Percentiles rank a stretch among this genome's conserved stretches.
phyloP scores from a whole-genome alignment of 2,797 vertebrate species.

The Tadarida brasiliensis region DNA sequence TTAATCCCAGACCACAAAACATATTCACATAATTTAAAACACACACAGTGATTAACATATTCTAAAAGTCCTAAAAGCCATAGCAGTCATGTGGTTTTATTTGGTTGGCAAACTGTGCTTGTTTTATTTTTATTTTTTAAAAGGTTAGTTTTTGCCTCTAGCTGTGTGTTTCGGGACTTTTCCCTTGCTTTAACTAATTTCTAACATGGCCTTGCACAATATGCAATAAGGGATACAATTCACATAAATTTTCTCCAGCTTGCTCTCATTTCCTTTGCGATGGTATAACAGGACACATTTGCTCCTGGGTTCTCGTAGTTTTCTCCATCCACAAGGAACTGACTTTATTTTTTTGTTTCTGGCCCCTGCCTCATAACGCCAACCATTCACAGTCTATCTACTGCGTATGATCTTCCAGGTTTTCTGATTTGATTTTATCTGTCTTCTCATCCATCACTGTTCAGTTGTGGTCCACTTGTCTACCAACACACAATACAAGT shows the following conservation, averaged over 20 bases:
- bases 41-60: slow-evolving; percentile 15
- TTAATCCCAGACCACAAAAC: slow-evolving; percentile 52
- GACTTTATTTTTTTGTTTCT: background rate
- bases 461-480: background rate
- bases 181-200: background rate
- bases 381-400: background rate
- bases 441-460: background rate
- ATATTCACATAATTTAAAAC: slow-evolving; percentile 32
- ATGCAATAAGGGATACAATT: background rate
- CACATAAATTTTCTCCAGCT: background rate
- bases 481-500: background rate
- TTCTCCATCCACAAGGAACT: background rate
- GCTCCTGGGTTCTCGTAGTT: background rate
- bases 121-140: slow-evolving; percentile 59
- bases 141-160: background rate
- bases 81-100: background rate
- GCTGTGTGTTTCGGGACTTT: slow-evolving; percentile 24
- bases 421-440: background rate
- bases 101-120: background rate
- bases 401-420: background rate
- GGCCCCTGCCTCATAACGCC: background rate
- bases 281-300: background rate
- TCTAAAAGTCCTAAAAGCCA: slow-evolving; percentile 14
- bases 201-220: background rate
- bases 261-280: background rate